These are phyloP conservation scores for Blera fallax DNA, from an alignment of 2,888 invertebrate species.

Conservation along the genomic window DNA sequence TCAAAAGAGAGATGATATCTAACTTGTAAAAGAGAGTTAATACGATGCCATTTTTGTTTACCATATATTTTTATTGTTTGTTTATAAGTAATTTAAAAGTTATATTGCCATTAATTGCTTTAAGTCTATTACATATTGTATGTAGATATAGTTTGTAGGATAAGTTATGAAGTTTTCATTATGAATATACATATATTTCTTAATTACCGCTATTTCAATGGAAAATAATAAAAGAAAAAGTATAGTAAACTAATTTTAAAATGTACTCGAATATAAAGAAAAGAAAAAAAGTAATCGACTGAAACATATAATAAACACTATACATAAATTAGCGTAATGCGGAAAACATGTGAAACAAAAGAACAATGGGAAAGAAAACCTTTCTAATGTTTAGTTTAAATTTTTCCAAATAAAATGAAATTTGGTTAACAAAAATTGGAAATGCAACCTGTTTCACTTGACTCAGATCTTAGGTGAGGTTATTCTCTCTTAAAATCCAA, in stretches of 20 bases:
- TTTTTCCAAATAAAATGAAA: conserved; percentile 67
- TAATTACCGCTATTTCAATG: conserved; percentile 57
- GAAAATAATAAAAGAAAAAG: conserved; percentile 13
- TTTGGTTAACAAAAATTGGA: conserved; percentile 64
- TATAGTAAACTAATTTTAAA: conserved; percentile 60
- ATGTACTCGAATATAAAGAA: conserved; percentile 61
- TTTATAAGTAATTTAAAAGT: conserved; percentile 39
- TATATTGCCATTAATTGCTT: conserved; percentile 71
- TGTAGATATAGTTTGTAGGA: conserved; percentile 62
- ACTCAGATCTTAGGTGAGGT: no score
- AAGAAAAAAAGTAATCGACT: conserved; percentile 62
- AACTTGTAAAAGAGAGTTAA: conserved; percentile 12
- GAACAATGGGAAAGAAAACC: conserved; percentile 39
- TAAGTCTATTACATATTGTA: conserved; percentile 46
- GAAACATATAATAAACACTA: conserved; percentile 64
- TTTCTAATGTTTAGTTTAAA: conserved; percentile 63
- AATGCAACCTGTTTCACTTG: conserved; percentile 44
- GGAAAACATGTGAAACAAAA: conserved; percentile 22
- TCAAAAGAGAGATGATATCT: conserved; percentile 3
- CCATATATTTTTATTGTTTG: conserved; percentile 42
- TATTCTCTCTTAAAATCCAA: no score
- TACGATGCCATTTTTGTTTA: conserved; percentile 59
- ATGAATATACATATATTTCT: conserved; percentile 60
- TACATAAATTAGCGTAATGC: conserved; percentile 65
- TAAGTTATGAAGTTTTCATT: conserved; percentile 72